Evolutionary conservation across 2,888 invertebrate genomes (phyloP).

Genomic region (Augochlorella aurata): DNA sequence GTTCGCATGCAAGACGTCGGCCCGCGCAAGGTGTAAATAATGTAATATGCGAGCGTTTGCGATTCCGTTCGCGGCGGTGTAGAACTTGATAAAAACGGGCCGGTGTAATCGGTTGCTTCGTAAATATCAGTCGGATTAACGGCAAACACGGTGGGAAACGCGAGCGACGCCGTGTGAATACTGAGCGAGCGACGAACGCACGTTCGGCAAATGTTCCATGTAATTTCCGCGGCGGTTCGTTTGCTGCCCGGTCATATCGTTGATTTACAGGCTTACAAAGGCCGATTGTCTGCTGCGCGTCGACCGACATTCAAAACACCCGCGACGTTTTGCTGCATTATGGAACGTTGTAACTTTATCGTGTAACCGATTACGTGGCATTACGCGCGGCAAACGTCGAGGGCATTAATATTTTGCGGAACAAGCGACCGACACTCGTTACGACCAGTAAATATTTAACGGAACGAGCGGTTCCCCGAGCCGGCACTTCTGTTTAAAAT

Average conservation of each 20-base stretch:
- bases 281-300: not conserved
- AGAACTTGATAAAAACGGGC: conserved; percentile 8
- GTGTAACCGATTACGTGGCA: conserved; percentile 15
- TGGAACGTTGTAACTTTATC: conserved; percentile 23
- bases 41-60: not conserved
- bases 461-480: not conserved
- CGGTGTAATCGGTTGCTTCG: not conserved
- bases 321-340: not conserved
- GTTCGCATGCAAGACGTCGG: not conserved
- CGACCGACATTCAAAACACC: conserved; percentile 13
- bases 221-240: conserved; percentile 31
- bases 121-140: conserved; percentile 28
- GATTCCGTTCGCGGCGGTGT: not conserved
- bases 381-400: conserved; percentile 4
- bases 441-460: not conserved
- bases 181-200: not conserved
- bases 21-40: conserved; percentile 13
- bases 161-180: not conserved
- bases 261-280: conserved; percentile 47
- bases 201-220: conserved; percentile 30
- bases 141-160: not conserved
- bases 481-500: not conserved
- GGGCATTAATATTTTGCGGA: not conserved
- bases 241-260: conserved; percentile 15
- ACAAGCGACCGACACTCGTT: not conserved